Evolutionary conservation across 2,113 vertebrate genomes (phyloP), one percentile per base, ranked within the genome.

Genomic region (Lampris incognitus): DNA sequence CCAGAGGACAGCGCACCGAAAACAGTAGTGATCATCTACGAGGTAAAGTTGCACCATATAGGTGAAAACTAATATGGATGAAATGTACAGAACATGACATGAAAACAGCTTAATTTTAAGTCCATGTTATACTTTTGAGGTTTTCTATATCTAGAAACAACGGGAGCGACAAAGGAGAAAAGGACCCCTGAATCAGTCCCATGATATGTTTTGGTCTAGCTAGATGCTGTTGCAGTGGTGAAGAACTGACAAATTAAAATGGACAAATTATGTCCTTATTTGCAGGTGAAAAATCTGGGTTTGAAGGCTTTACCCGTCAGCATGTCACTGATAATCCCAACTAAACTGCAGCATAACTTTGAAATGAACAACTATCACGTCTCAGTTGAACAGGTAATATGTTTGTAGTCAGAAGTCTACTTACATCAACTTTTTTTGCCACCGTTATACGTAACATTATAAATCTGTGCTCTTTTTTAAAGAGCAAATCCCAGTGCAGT

Each of bases 221-320:
- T 24, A 24, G 24, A 24, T 24, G 24, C 24, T 24, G 24, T 24
- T 24, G 24, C 24, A 24, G 24, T 24, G 3, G 11, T 52, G 50
- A 10, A 52, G 11, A 52, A 10, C 11, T 10, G 8, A 52, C 3
- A 52, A 4, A 37, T 37, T 58, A 8, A 38, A 9, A 58, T 41
- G 38, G 24, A 61, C 36, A 42, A 36, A 6, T 5, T 72, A 0
- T 79, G n/a, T 81, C 4, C 3, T 36, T 24, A 1, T 61, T 52
- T 10, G 13, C 81, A 95, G 94, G 80, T 95, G 5, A 61, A 79
- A 37, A 95, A 94, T 69, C 57, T 55, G 42, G 91, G 89, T 46
- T 51, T 60, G 3, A 95, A 85, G 63, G 61, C 13, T 39, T 87
- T 93, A 52, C 90, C 90, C 9, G 62, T 91, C 40, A 78, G 38